These are phyloP conservation scores for Nephrotoma appendiculata DNA, from an alignment of 2,888 invertebrate species.

Conservation along the genomic window DNA sequence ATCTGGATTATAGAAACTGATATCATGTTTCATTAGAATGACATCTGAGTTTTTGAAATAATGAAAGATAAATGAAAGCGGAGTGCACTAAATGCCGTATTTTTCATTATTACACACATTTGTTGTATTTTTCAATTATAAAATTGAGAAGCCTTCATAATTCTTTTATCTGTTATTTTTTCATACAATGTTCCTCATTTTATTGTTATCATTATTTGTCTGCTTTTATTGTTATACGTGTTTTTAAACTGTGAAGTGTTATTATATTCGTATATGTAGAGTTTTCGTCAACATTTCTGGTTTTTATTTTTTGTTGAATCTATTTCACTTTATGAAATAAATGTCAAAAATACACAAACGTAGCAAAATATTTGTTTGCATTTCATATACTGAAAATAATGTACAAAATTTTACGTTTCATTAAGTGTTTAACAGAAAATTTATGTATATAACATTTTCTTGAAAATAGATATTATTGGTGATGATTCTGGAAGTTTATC, in stretches of 20 bases:
- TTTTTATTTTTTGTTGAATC: background rate
- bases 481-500: too few relatives aligned
- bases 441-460: too few relatives aligned
- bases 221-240: background rate
- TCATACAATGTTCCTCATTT: background rate
- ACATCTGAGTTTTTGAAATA: background rate
- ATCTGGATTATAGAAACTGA: background rate
- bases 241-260: background rate
- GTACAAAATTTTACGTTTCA: too few relatives aligned
- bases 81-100: background rate
- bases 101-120: background rate
- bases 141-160: background rate
- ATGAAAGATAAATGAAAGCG: background rate
- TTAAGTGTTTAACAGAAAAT: too few relatives aligned
- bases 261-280: background rate
- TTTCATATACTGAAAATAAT: too few relatives aligned
- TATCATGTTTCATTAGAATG: background rate
- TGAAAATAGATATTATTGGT: too few relatives aligned
- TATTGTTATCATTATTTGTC: background rate
- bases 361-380: background rate
- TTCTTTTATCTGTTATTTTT: background rate
- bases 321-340: background rate
- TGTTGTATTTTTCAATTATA: background rate
- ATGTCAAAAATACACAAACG: background rate
- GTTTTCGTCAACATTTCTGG: background rate